A percentile compares a stretch with the other conserved stretches of the same genome.
phyloP scores from a whole-genome alignment of 2,888 invertebrate genomes.

The Tanytarsus gracilentus region DNA sequence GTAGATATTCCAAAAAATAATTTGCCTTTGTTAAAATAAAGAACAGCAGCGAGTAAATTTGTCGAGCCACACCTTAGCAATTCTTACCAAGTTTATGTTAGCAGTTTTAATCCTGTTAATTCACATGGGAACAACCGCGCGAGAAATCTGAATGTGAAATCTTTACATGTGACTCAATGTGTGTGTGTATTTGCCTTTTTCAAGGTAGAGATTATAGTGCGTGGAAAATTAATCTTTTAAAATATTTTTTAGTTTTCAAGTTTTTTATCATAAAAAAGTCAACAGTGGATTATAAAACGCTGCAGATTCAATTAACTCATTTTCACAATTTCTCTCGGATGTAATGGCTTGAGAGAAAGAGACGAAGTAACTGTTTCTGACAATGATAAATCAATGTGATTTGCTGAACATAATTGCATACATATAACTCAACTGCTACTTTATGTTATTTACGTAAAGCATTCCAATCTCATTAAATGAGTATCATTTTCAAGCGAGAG shows the following conservation, averaged over 20 bases:
- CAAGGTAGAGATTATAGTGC: too few species aligned
- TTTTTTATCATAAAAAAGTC: too few species aligned
- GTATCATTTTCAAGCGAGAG: background rate
- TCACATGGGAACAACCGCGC: constrained; percentile 22
- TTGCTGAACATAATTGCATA: constrained; percentile 10
- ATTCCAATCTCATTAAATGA: constrained; percentile 19
- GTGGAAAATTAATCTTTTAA: too few species aligned
- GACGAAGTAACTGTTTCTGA: constrained; percentile 16
- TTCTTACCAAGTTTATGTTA: constrained; percentile 9
- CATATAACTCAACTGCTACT: background rate
- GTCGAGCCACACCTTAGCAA: constrained; percentile 16
- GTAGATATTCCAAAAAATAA: background rate
- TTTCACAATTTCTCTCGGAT: constrained; percentile 8
- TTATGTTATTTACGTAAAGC: background rate
- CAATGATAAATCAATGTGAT: constrained; percentile 28
- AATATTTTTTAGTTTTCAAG: too few species aligned
- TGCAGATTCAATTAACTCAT: constrained; percentile 24
- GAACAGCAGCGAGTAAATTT: background rate
- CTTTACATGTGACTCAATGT: too few species aligned
- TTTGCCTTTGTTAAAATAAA: background rate
- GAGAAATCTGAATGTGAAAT: too few species aligned
- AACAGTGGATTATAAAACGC: too few species aligned
- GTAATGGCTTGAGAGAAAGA: background rate
- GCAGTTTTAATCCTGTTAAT: constrained; percentile 23
- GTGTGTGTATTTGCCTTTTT: too few species aligned